phyloP scores from a whole-genome alignment of 2,888 invertebrate species.

The Eucriotettix oculatus region DNA sequence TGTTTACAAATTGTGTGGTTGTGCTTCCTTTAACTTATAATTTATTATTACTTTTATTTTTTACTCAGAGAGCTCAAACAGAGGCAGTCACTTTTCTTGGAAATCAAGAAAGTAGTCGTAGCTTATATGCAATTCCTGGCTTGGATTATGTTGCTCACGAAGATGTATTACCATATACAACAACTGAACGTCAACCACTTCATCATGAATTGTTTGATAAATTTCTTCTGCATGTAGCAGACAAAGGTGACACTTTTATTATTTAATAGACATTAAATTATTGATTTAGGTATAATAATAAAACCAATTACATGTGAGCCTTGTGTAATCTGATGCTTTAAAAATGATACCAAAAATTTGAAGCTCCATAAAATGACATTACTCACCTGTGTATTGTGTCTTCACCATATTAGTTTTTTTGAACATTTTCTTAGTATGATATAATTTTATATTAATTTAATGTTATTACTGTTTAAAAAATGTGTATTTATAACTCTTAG shows the following conservation, averaged over 20 bases:
- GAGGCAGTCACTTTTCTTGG: conserved; percentile 95
- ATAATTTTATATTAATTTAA: too few relatives aligned
- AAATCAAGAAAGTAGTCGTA: conserved; percentile 87
- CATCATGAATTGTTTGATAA: conserved; percentile 95
- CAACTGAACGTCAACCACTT: conserved; percentile 73
- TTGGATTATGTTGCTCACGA: conserved; percentile 96
- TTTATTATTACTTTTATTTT: background rate
- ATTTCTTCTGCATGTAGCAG: conserved; percentile 66
- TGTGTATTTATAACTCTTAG: too few relatives aligned
- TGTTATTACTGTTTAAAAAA: too few relatives aligned
- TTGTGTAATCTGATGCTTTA: too few relatives aligned
- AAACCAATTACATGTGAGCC: too few relatives aligned
- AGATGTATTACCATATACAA: conserved; percentile 88
- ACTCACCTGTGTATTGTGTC: too few relatives aligned
- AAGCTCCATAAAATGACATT: too few relatives aligned
- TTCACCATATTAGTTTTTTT: too few relatives aligned
- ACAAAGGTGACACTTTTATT: conserved; percentile 38
- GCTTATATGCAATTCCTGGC: conserved; percentile 91
- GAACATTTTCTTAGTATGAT: too few relatives aligned
- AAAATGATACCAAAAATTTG: too few relatives aligned
- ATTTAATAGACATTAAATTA: too few relatives aligned
- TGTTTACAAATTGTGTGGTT: background rate
- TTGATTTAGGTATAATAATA: too few relatives aligned
- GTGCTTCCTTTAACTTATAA: background rate
- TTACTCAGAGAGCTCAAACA: conserved; percentile 78